phyloP scores from a whole-genome alignment of 2,888 invertebrate species.

The Drosophila dives region DNA sequence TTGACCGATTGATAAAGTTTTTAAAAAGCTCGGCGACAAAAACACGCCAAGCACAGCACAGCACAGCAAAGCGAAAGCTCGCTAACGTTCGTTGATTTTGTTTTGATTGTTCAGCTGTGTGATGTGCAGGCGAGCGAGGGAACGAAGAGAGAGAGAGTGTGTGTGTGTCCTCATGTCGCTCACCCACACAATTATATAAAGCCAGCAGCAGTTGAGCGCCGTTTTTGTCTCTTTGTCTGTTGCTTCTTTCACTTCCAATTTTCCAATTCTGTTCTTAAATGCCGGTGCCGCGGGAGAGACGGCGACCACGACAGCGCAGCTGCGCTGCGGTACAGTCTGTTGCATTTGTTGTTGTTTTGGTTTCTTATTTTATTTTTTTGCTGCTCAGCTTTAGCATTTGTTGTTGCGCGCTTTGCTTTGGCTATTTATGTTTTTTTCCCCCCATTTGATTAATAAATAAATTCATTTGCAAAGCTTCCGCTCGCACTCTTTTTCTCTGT shows the following conservation, averaged over 20 bases:
- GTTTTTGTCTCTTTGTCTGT: constrained; percentile 52
- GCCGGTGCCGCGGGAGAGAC: constrained; percentile 33
- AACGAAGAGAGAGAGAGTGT: constrained; percentile 14
- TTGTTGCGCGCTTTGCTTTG: constrained; percentile 45
- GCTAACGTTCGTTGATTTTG: constrained; percentile 44
- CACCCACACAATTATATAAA: constrained; percentile 37
- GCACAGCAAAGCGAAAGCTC: constrained; percentile 45
- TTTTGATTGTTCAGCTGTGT: constrained; percentile 75
- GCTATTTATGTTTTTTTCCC: constrained; percentile 58
- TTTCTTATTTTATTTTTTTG: constrained; percentile 39
- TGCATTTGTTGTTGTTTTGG: constrained; percentile 63
- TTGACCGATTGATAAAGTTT: constrained; percentile 85
- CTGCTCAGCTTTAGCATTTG: constrained; percentile 35
- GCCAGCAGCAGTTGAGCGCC: constrained; percentile 11
- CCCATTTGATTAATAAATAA: constrained; percentile 73
- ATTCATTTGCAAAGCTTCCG: constrained; percentile 67
- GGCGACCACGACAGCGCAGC: constrained; percentile 32
- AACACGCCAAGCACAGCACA: constrained; percentile 44
- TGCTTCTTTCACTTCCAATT: constrained; percentile 72
- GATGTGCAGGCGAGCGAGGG: constrained; percentile 31
- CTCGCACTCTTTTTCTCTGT: constrained; percentile 22
- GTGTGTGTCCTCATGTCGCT: constrained; percentile 45
- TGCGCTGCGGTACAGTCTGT: constrained; percentile 67
- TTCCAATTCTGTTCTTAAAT: constrained; percentile 53
- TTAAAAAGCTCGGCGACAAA: constrained; percentile 75